Percentiles rank a stretch among this genome's conserved stretches.
Conservation (phyloP, 2,113 vertebrate genomes). For the Rallus limicola region DNA sequence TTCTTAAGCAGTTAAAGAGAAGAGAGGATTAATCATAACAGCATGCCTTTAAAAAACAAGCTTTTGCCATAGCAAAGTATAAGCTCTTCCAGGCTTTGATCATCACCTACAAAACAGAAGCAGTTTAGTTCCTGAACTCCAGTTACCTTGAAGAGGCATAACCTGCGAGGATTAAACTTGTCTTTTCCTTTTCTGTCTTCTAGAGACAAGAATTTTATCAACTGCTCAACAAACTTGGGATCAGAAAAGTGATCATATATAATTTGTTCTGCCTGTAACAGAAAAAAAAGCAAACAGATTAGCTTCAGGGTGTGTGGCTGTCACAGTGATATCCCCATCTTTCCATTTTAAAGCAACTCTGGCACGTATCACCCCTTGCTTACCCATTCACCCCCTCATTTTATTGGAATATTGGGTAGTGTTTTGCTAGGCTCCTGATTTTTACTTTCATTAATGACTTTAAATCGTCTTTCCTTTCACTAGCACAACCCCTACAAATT, state of each 20-base stretch:
- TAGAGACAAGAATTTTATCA: conserved; percentile 94
- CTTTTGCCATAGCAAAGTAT: not conserved
- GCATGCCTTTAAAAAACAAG: not conserved
- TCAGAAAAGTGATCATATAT: conserved; percentile 96
- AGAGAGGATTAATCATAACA: not conserved
- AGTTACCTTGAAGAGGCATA: conserved; percentile 97
- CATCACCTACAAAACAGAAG: not conserved
- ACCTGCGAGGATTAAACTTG: conserved; percentile 96
- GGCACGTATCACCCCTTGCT: not conserved
- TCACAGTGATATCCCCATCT: not conserved
- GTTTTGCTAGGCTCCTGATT: not conserved
- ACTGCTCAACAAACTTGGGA: conserved; percentile 90
- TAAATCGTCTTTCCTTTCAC: not conserved
- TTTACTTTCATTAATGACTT: not conserved
- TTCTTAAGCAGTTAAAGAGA: not conserved
- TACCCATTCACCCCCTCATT: not conserved
- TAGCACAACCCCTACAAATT: not conserved
- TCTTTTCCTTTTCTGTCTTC: conserved; percentile 98
- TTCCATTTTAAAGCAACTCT: not conserved
- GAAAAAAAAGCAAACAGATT: not conserved
- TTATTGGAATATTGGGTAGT: not conserved
- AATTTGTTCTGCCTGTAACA: conserved; percentile 88
- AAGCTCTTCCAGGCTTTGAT: not conserved
- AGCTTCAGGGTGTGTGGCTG: not conserved
- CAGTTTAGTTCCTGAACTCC: not conserved